Evolutionary conservation across 1,140 invertebrate species (phyloP).

Genomic region (Amphibalanus amphitrite): DNA sequence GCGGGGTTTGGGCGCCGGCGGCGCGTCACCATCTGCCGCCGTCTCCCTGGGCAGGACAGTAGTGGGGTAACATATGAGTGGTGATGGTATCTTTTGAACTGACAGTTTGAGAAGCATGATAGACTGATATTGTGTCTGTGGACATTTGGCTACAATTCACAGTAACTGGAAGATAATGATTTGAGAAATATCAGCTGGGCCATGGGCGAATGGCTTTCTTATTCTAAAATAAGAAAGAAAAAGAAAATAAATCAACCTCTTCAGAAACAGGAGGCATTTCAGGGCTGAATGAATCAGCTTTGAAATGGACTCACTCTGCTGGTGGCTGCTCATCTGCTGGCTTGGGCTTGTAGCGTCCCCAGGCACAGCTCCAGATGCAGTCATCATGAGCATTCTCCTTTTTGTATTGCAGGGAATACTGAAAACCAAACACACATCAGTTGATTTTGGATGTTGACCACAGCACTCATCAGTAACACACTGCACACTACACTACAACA

Average conservation of each 20-base stretch:
- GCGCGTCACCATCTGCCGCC: neutral
- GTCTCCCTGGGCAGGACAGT: constrained; percentile 20
- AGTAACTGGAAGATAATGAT: too few relatives aligned
- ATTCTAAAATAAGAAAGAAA: too few relatives aligned
- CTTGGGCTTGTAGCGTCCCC: constrained; percentile 45
- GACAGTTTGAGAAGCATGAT: too few relatives aligned
- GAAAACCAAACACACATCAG: constrained; percentile 24
- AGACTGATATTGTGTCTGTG: too few relatives aligned
- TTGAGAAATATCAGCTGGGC: too few relatives aligned
- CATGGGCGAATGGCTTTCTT: too few relatives aligned
- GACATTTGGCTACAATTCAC: too few relatives aligned
- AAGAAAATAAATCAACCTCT: neutral
- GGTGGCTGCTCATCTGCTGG: constrained; percentile 29
- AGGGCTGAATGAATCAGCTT: neutral
- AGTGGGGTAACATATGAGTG: too few relatives aligned
- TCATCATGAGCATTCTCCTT: constrained; percentile 84
- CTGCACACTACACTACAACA: too few relatives aligned
- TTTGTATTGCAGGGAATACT: constrained; percentile 69
- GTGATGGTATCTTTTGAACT: too few relatives aligned
- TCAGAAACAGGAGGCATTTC: neutral
- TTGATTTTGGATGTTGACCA: too few relatives aligned
- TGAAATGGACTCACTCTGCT: constrained; percentile 22
- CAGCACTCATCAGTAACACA: too few relatives aligned
- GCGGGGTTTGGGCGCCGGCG: neutral
- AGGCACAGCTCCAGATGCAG: constrained; percentile 79